Evolutionary conservation across 2,797 vertebrate species (phyloP).

Genomic region (Sparus aurata): DNA sequence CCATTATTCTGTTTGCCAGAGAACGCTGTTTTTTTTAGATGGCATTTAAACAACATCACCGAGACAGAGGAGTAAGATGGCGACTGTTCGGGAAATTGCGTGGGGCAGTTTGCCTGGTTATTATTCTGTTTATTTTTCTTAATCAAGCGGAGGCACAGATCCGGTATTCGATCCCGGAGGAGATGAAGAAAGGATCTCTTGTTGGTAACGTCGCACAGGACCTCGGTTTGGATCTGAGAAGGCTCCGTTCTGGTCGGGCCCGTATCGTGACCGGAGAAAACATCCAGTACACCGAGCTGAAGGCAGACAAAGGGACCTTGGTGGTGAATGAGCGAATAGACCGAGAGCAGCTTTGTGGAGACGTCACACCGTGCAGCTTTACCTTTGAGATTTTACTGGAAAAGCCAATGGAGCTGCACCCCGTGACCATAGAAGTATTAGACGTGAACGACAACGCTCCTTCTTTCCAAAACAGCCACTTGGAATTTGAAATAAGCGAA

Average conservation of each 20-base stretch:
- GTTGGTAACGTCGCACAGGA: constrained; percentile 8
- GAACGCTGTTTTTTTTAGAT: constrained; percentile 11
- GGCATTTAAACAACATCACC: constrained; percentile 25
- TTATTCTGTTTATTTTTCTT: constrained; percentile 49
- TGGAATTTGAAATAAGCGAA: constrained; percentile 79
- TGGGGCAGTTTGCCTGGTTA: background rate
- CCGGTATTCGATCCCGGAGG: constrained; percentile 29
- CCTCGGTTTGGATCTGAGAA: constrained; percentile 20
- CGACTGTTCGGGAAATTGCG: constrained; percentile 8
- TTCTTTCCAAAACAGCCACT: constrained; percentile 59
- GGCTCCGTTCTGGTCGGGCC: constrained; percentile 27
- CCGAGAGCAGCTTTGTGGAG: constrained; percentile 37
- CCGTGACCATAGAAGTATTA: constrained; percentile 38
- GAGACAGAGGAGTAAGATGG: constrained; percentile 34
- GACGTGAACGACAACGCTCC: constrained; percentile 31
- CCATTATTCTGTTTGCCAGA: background rate
- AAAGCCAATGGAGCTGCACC: constrained; percentile 44
- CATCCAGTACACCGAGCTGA: constrained; percentile 45
- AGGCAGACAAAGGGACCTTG: constrained; percentile 45
- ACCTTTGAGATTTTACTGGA: constrained; percentile 16
- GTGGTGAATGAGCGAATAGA: constrained; percentile 60
- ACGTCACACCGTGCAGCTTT: constrained; percentile 15
- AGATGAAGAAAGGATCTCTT: constrained; percentile 15
- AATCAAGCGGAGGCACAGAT: constrained; percentile 61
- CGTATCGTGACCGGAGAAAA: constrained; percentile 39